A percentile compares a stretch with the other conserved stretches of the same genome.
phyloP scores from a whole-genome alignment of 2,797 vertebrate species.

The Propithecus deckenii region DNA sequence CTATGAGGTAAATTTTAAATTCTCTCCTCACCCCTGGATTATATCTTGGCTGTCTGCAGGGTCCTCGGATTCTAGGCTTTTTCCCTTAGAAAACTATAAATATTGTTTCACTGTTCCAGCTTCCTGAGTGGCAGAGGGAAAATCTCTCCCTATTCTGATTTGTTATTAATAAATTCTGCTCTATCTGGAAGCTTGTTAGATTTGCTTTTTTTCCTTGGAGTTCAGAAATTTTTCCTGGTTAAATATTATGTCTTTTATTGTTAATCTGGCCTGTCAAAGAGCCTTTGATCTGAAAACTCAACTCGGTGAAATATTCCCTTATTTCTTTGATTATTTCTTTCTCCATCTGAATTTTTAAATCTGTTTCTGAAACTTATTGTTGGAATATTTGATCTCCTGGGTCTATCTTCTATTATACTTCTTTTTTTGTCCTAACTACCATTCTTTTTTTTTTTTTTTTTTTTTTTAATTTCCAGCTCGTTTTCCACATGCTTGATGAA shows the following conservation, averaged over 20 bases:
- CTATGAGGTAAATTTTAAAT: not conserved
- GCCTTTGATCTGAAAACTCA: conserved; percentile 28
- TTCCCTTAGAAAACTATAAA: not conserved
- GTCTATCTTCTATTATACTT: not conserved
- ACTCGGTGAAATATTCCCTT: not conserved
- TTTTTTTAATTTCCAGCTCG: not conserved
- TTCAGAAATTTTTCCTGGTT: not conserved
- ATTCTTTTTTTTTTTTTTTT: not conserved
- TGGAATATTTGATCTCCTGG: not conserved
- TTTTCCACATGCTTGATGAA: not conserved
- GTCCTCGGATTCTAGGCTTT: not conserved
- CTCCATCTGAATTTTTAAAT: not conserved
- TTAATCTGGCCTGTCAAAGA: not conserved
- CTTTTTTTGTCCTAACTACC: not conserved
- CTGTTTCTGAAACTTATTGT: conserved; percentile 22
- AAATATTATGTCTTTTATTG: not conserved
- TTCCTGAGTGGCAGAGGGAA: not conserved
- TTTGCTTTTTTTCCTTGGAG: not conserved
- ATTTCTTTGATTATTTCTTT: conserved; percentile 3
- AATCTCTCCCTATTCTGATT: not conserved
- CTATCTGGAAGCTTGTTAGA: not conserved
- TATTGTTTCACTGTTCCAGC: not conserved
- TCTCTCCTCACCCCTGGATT: not conserved
- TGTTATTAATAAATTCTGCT: not conserved
- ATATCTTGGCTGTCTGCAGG: not conserved